A percentile compares a stretch with the other conserved stretches of the same genome.
phyloP scores from a whole-genome alignment of 2,113 vertebrate species.

The Lonchura striata region DNA sequence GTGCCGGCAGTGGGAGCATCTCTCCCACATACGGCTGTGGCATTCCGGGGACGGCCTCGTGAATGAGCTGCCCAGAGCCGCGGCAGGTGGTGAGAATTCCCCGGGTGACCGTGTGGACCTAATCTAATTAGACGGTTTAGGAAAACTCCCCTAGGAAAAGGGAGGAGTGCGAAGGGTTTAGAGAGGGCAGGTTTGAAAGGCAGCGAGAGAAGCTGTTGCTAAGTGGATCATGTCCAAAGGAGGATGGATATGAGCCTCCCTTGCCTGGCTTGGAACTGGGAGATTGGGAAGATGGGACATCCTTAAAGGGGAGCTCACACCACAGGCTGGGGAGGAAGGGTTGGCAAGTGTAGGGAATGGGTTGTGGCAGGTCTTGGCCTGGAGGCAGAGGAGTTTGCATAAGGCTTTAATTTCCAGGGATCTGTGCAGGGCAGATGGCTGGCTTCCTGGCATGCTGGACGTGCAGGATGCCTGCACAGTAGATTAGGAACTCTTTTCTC shows the following conservation, averaged over 20 bases:
- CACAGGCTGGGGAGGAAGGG: not conserved
- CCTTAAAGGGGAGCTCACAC: not conserved
- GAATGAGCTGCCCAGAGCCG: not conserved
- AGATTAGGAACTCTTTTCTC: not conserved
- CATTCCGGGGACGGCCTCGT: not conserved
- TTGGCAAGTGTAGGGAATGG: not conserved
- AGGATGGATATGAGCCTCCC: not conserved
- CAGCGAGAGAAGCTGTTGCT: not conserved
- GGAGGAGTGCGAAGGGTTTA: not conserved
- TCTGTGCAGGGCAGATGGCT: conserved; percentile 20
- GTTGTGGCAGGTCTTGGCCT: conserved; percentile 7
- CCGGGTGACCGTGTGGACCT: not conserved
- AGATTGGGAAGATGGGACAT: not conserved
- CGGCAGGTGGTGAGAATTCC: not conserved
- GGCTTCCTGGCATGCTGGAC: not conserved
- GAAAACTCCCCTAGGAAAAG: not conserved
- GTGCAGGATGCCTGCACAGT: not conserved
- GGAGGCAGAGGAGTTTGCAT: not conserved
- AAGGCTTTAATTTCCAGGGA: conserved; percentile 18
- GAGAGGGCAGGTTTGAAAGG: not conserved
- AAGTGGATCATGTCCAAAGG: not conserved
- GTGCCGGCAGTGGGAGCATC: not conserved
- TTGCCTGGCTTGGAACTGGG: not conserved
- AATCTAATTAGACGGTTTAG: conserved; percentile 5
- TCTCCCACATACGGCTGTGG: not conserved